A percentile compares a stretch with the other conserved stretches of the same genome.
These are phyloP conservation scores for Chaenodraco wilsoni DNA, from an alignment of 2,797 vertebrate species.

Conservation along the genomic window DNA sequence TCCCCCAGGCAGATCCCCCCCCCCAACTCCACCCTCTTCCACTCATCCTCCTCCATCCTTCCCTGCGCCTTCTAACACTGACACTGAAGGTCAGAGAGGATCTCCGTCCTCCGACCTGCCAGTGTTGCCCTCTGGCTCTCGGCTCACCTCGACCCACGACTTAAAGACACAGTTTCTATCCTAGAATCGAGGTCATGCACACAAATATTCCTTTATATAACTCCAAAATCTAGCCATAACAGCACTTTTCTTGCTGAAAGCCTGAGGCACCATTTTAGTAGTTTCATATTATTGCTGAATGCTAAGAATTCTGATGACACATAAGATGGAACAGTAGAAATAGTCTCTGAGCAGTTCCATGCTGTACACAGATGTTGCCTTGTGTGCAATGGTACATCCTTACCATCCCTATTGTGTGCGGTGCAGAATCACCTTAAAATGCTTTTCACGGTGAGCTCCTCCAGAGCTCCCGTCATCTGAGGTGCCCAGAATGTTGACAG, in stretches of 20 bases:
- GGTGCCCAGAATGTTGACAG: not conserved
- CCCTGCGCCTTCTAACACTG: slow-evolving; percentile 82
- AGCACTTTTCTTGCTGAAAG: slow-evolving; percentile 33
- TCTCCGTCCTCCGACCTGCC: slow-evolving; percentile 8
- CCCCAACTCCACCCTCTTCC: slow-evolving; percentile 19
- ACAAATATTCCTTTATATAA: slow-evolving; percentile 12
- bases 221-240: slow-evolving; percentile 21
- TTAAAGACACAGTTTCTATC: slow-evolving; percentile 61
- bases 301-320: slow-evolving; percentile 36
- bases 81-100: slow-evolving; percentile 75
- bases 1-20: slow-evolving; percentile 31
- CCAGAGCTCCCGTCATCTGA: not conserved
- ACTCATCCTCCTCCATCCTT: slow-evolving; percentile 5
- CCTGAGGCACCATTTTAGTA: slow-evolving; percentile 37
- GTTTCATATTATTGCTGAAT: slow-evolving; percentile 39
- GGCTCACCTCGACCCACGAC: slow-evolving; percentile 32
- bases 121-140: slow-evolving; percentile 12
- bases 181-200: slow-evolving; percentile 43
- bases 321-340: slow-evolving; percentile 23
- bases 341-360: slow-evolving; percentile 5
- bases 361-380: slow-evolving; percentile 22
- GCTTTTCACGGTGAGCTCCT: slow-evolving; percentile 1
- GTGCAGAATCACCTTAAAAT: slow-evolving; percentile 8
- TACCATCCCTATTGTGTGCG: not conserved
- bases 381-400: slow-evolving; percentile 6